Evolutionary conservation across 2,888 invertebrate species (phyloP).

Genomic region (Hemicrepidius hirtus): DNA sequence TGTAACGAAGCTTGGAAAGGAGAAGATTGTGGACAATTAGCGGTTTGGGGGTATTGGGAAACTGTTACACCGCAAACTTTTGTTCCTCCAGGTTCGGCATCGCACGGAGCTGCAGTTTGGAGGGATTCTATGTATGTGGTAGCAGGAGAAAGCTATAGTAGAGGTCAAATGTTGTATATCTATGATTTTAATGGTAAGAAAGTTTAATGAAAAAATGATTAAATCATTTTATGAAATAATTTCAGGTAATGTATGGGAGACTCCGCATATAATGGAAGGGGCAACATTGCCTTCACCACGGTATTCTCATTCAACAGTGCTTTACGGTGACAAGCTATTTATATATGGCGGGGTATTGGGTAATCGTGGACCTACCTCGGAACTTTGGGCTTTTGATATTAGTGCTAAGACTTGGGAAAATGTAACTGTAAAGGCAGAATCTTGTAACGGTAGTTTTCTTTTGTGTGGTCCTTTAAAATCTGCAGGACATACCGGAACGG

Average conservation of each 20-base stretch:
- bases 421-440: slow-evolving; percentile 80
- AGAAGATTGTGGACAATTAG: slow-evolving; percentile 79
- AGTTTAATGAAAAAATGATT: too few species aligned
- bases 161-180: slow-evolving; percentile 79
- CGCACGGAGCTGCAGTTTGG: slow-evolving; percentile 87
- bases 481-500: slow-evolving; percentile 96
- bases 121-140: slow-evolving; percentile 87
- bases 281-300: slow-evolving; percentile 80
- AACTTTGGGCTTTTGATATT: slow-evolving; percentile 93
- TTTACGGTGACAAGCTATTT: slow-evolving; percentile 92
- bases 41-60: slow-evolving; percentile 83
- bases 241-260: slow-evolving; percentile 83
- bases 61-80: slow-evolving; percentile 75
- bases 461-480: slow-evolving; percentile 77
- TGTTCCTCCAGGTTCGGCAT: slow-evolving; percentile 83
- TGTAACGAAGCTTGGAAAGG: slow-evolving; percentile 78
- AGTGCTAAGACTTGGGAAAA: slow-evolving; percentile 89
- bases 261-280: slow-evolving; percentile 76
- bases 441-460: slow-evolving; percentile 67
- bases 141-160: slow-evolving; percentile 86
- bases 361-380: slow-evolving; percentile 72
- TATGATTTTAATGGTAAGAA: slow-evolving; percentile 83
- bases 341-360: slow-evolving; percentile 93
- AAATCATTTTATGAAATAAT: too few species aligned
- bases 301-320: slow-evolving; percentile 93